These are phyloP conservation scores for Tenthredo distinguenda DNA, from an alignment of 2,888 invertebrate genomes.

Conservation along the genomic window DNA sequence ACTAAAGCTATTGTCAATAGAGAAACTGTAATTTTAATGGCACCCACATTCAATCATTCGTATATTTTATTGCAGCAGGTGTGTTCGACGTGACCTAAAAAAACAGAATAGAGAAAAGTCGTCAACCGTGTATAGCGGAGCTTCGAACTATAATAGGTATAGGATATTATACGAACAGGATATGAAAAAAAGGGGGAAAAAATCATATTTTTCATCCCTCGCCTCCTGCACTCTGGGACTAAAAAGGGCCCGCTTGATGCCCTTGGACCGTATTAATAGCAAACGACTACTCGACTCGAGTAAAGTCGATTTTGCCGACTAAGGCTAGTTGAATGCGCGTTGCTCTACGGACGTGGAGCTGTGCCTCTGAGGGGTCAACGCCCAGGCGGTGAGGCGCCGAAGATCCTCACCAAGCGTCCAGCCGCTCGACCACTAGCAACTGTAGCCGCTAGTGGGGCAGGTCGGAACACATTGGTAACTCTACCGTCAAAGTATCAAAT, in stretches of 20 bases:
- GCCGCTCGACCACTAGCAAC: conserved; percentile 44
- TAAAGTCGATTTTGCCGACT: conserved; percentile 34
- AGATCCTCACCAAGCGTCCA: conserved; percentile 65
- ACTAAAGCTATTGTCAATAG: background rate
- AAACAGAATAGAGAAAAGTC: conserved; percentile 9
- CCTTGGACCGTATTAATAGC: conserved; percentile 40
- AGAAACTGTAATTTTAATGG: conserved; percentile 39
- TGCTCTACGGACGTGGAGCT: conserved; percentile 37
- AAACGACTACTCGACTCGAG: conserved; percentile 3
- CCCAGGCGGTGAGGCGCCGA: conserved; percentile 77
- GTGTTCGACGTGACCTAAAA: conserved; percentile 32
- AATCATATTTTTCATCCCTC: background rate
- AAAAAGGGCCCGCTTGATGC: conserved; percentile 16
- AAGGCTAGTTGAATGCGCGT: conserved; percentile 23
- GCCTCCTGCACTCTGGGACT: background rate
- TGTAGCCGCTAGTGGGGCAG: conserved; percentile 48
- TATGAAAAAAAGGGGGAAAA: background rate
- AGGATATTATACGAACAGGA: background rate
- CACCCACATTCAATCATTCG: conserved; percentile 34
- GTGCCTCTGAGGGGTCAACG: conserved; percentile 72
- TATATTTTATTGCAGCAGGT: conserved; percentile 12
- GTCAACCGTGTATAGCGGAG: background rate
- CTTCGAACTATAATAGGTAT: background rate
- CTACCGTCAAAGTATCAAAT: conserved; percentile 1
- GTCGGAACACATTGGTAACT: conserved; percentile 35